phyloP scores from a whole-genome alignment of 2,888 invertebrate species.

The Germaria angustata region DNA sequence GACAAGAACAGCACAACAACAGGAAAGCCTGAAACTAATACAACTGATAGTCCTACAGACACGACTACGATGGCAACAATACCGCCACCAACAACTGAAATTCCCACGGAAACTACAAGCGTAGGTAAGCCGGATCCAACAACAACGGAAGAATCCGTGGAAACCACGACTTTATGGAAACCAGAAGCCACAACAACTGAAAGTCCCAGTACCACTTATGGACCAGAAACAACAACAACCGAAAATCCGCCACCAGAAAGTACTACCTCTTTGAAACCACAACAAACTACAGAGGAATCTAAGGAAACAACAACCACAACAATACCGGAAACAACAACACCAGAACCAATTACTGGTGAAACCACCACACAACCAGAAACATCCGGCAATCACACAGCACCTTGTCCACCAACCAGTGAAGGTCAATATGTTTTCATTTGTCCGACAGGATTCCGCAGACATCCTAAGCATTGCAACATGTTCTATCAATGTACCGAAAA shows the following conservation, averaged over 20 bases:
- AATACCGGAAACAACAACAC: slow-evolving; percentile 48
- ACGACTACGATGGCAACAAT: slow-evolving; percentile 70
- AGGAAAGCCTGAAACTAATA: slow-evolving; percentile 13
- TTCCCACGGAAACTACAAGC: slow-evolving; percentile 28
- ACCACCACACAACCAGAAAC: slow-evolving; percentile 61
- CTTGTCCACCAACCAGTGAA: slow-evolving; percentile 78
- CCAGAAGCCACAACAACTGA: slow-evolving; percentile 44
- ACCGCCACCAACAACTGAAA: slow-evolving; percentile 29
- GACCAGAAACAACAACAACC: slow-evolving; percentile 66
- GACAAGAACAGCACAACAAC: slow-evolving; percentile 49
- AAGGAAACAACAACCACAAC: slow-evolving; percentile 28
- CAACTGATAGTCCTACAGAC: slow-evolving; percentile 76
- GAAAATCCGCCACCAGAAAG: slow-evolving; percentile 78
- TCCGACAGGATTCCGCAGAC: slow-evolving; percentile 90
- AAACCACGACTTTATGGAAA: slow-evolving; percentile 37
- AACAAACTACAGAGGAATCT: slow-evolving; percentile 38
- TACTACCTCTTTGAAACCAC: slow-evolving; percentile 60
- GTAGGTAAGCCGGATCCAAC: slow-evolving; percentile 24
- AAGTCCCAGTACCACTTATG: slow-evolving; percentile 40
- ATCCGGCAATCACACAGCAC: slow-evolving; percentile 62
- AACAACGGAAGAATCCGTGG: slow-evolving; percentile 14
- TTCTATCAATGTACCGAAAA: slow-evolving; percentile 91
- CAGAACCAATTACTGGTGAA: slow-evolving; percentile 56
- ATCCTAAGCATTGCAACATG: slow-evolving; percentile 90
- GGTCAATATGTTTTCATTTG: slow-evolving; percentile 88